Evolutionary conservation across 2,888 invertebrate species (phyloP), one percentile per base, ranked within the genome.

Genomic region (Diploptera punctata): DNA sequence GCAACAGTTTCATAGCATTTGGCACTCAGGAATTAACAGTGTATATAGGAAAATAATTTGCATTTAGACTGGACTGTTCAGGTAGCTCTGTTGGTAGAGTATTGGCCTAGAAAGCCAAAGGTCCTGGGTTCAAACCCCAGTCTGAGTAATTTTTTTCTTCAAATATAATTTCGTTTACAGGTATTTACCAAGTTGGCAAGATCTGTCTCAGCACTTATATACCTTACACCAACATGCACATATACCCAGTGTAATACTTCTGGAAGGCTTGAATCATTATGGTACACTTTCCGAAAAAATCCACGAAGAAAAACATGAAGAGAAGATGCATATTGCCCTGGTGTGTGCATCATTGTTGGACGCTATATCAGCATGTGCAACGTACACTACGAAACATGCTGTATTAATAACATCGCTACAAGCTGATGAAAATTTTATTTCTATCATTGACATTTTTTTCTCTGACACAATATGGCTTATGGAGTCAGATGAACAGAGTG

Each of bases 201-300:
- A 80, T 62, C 77, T 83, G 33, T 54, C 82, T 21, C 78, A 76
- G 38, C 81, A 82, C 68, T 74, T 83, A 19, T 80, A 80, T 73
- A 76, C 79, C 5, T 77, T 81, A 18, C 82, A 83, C 72, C 73
- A 79, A 21, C 82, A 81, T 80, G 78, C 78, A 24, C 78, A 79
- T 76, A 69, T 78, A 29, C 81, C 82, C 10, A 77, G 76, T 26
- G 73, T 81, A n/a, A 77, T 82, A 43, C 77, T 83, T 31, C 18
- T 82, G 19, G 78, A 78, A 31, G 76, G 77, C 31, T 78, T 81
- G 68, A 80, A 82, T 61, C 74, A 75, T 19, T 83, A 81, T 75
- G 80, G 78, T 60, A 74, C 76, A 24, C 73, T 78, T 19, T 47
- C 70, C 19, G 71, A 76, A 24, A 78, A 77, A 43, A 73, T 77